Evolutionary conservation across 2,888 invertebrate species (phyloP).

Genomic region (Clunio marinus): DNA sequence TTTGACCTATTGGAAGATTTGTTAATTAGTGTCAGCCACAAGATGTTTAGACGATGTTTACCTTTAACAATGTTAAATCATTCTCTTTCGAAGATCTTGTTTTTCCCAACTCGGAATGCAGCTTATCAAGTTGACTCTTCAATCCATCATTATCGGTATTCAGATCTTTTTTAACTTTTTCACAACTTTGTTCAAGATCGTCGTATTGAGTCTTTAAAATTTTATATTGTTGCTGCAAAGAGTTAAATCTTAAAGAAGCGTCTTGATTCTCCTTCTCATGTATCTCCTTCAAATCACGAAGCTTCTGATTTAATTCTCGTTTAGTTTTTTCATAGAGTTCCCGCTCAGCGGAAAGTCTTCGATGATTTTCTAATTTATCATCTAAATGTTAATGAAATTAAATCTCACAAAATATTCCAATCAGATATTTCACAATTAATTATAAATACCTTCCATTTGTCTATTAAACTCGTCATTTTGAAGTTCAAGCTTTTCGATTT

Average conservation of each 20-base stretch:
- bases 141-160: conserved; percentile 53
- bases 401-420: background rate
- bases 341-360: conserved; percentile 9
- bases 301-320: conserved; percentile 23
- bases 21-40: conserved; percentile 32
- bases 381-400: conserved; percentile 1
- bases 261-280: conserved; percentile 54
- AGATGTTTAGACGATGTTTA: conserved; percentile 44
- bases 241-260: conserved; percentile 54
- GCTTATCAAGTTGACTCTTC: conserved; percentile 52
- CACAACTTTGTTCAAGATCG: conserved; percentile 54
- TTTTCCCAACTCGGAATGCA: conserved; percentile 53
- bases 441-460: conserved; percentile 21
- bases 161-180: conserved; percentile 52
- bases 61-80: conserved; percentile 51
- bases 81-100: conserved; percentile 47
- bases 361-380: conserved; percentile 17
- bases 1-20: conserved; percentile 44
- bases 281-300: conserved; percentile 51
- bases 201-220: conserved; percentile 54
- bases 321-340: conserved; percentile 35
- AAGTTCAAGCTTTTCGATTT: conserved; percentile 26
- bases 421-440: background rate
- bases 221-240: conserved; percentile 56
- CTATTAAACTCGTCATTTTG: conserved; percentile 19